Evolutionary conservation across 2,888 invertebrate species (phyloP).

Genomic region (Nymphalis c-album): DNA sequence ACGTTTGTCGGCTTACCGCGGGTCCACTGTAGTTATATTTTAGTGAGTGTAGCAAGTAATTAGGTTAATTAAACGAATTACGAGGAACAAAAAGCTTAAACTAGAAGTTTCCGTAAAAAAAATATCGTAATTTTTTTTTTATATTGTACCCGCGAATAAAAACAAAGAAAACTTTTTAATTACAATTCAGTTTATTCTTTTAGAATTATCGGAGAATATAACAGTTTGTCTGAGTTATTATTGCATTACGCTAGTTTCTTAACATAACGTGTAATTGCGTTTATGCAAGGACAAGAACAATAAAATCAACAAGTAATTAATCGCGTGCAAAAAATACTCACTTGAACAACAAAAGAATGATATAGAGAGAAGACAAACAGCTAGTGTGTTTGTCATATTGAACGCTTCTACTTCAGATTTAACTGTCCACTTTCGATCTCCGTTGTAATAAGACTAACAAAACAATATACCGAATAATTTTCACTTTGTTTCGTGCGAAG

Average conservation of each 20-base stretch:
- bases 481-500: conserved; percentile 65
- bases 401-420: conserved; percentile 45
- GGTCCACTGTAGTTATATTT: no score
- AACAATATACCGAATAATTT: conserved; percentile 60
- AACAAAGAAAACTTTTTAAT: background rate
- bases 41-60: no score
- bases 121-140: no score
- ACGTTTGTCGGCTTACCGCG: no score
- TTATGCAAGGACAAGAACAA: conserved; percentile 48
- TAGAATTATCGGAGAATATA: background rate
- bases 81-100: no score
- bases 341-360: conserved; percentile 66
- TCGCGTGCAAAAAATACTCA: conserved; percentile 51
- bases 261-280: conserved; percentile 25
- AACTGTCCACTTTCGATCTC: conserved; percentile 51
- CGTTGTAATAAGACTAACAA: conserved; percentile 49
- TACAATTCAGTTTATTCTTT: background rate
- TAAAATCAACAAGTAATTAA: conserved; percentile 34
- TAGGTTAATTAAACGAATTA: no score
- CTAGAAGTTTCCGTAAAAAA: no score
- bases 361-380: conserved; percentile 67
- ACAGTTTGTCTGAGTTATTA: background rate
- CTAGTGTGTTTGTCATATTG: conserved; percentile 70
- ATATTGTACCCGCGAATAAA: no score
- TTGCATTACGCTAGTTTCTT: conserved; percentile 15